Evolutionary conservation across 2,888 invertebrate species (phyloP).

Genomic region (Halocaridina rubra): DNA sequence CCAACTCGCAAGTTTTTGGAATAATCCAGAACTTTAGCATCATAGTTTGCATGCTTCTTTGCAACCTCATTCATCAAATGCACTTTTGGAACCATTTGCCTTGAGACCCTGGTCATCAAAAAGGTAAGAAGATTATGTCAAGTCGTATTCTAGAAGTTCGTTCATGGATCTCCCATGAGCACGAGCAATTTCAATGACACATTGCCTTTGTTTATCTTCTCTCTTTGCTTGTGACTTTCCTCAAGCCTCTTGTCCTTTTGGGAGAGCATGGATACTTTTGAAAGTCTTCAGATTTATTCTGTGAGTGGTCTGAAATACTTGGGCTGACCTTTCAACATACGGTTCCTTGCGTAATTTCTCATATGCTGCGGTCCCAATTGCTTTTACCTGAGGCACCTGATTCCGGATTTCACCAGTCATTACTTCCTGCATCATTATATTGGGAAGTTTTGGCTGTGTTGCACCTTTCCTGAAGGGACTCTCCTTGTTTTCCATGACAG

Average conservation of each 20-base stretch:
- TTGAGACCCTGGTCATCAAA: neutral
- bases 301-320: neutral
- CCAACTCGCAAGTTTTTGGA: neutral
- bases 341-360: neutral
- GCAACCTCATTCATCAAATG: no score
- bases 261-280: neutral
- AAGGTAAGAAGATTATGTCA: neutral
- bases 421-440: neutral
- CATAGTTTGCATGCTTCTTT: no score
- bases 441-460: neutral
- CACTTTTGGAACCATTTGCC: no score
- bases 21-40: no score
- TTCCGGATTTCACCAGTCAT: neutral
- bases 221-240: neutral
- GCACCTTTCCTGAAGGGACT: neutral
- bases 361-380: neutral
- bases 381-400: neutral
- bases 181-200: neutral
- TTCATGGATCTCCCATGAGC: neutral
- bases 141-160: neutral
- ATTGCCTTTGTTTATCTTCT: neutral
- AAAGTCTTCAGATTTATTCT: neutral
- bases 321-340: neutral
- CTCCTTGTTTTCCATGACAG: neutral
- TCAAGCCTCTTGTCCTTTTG: neutral